Base-by-base conservation (phyloP, 2,113 vertebrate genomes). In the Poicephalus meyeri region DNA sequence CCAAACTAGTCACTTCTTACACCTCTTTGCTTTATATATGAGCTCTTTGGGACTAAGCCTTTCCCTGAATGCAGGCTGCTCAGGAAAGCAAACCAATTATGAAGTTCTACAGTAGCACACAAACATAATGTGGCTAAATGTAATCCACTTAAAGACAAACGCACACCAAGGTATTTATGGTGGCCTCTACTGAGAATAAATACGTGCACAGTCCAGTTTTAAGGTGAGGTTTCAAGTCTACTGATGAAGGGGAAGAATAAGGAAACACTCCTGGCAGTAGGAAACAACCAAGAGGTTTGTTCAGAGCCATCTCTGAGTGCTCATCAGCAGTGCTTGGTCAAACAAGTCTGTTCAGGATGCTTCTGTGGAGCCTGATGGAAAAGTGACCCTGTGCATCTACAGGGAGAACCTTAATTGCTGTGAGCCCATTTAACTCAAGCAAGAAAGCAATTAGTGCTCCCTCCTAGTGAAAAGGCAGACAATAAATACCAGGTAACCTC, bases 91-190 rank as follows among this genome's bases (percentile, higher is more conserved):
- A 6, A 11, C 2, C 13, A 7, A 0, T 23, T 21, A 58, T 23
- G 10, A 17, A 25, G 13, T 35, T 12, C 70, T 31, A 0, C 64
- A 26, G 23, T 2, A 52, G 35, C 41, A 25, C 3, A 7, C 15
- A 15, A 29, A 8, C 7, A 15, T 8, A 18, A 4, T 0, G 3
- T 1, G 7, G 42, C 1, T 3, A 11, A 9, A 53, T 41, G 68
- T 8, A 39, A 80, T 7, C 17, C 52, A 13, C 50, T 31, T 14
- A 17, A 84, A n/a, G 50, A 63, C 15, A 70, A 86, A 21, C 2
- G 8, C 11, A 31, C 2, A 10, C 7, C 23, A 21, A 64, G 11
- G 35, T 26, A 47, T 33, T 47, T 8, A 11, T 0, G 7, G 46
- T 20, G 47, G 25, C 39, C 68, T 80, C 53, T 26, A 66, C 21